Percentiles rank a stretch among this genome's conserved stretches.
Conservation (phyloP, 1,140 invertebrate genomes). For the Drosophila simulans region DNA sequence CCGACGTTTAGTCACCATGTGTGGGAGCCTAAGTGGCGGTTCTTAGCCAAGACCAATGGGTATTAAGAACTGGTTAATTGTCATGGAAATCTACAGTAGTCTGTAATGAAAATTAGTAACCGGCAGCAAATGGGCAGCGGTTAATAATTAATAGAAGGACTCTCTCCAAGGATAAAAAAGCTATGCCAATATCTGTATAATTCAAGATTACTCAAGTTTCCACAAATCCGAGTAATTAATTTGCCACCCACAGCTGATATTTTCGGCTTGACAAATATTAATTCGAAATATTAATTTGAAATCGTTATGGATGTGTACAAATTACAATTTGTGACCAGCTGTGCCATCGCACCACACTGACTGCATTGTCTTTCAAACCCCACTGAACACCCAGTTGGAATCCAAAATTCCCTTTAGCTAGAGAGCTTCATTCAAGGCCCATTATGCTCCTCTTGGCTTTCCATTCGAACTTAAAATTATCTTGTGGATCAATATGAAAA, state of each 20-base stretch:
- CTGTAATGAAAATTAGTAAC: constrained; percentile 31
- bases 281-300: constrained; percentile 51
- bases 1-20: constrained; percentile 31
- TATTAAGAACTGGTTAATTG: constrained; percentile 53
- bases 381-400: neutral
- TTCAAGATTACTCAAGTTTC: no score
- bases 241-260: neutral
- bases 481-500: constrained; percentile 11
- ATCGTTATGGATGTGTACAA: constrained; percentile 47
- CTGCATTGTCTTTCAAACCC: neutral
- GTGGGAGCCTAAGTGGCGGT: constrained; percentile 15
- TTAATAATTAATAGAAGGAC: neutral
- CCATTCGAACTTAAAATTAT: constrained; percentile 48
- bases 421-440: constrained; percentile 8
- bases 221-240: no score
- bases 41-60: constrained; percentile 3
- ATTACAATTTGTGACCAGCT: constrained; percentile 59
- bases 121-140: neutral
- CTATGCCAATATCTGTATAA: neutral
- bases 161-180: no score
- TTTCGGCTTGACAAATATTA: neutral
- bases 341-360: constrained; percentile 12
- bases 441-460: constrained; percentile 10
- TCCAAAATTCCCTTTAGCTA: no score
- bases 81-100: constrained; percentile 13